Conservation (phyloP, 2,888 invertebrate genomes). For the Synergus umbraculus region DNA sequence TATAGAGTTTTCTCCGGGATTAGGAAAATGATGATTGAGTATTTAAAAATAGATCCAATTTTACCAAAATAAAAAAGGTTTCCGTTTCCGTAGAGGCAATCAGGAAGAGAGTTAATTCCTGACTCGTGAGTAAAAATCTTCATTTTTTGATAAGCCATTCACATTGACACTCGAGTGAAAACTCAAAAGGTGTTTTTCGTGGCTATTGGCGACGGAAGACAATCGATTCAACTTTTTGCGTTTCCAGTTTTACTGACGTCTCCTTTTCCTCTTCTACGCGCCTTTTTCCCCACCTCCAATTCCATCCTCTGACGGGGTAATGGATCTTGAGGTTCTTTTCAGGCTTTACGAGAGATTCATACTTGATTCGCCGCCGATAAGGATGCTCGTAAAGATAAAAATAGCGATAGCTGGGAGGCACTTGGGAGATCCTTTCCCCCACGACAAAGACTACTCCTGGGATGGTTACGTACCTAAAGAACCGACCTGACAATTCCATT, state of each 20-base stretch:
- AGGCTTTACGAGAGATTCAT: constrained; percentile 67
- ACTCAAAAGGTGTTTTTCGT: background rate
- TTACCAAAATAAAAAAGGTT: background rate
- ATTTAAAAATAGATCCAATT: background rate
- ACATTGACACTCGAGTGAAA: background rate
- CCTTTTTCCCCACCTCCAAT: constrained; percentile 39
- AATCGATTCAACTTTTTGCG: constrained; percentile 40
- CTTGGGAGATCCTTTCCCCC: constrained; percentile 45
- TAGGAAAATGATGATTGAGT: background rate
- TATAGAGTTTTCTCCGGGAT: constrained; percentile 1
- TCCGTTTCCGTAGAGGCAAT: background rate
- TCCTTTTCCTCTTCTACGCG: constrained; percentile 37
- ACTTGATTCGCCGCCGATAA: constrained; percentile 64
- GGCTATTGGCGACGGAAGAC: constrained; percentile 18
- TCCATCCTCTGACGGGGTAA: constrained; percentile 43
- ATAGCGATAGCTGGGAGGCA: constrained; percentile 54
- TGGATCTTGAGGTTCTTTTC: constrained; percentile 57
- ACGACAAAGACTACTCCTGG: constrained; percentile 28
- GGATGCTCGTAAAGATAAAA: constrained; percentile 66
- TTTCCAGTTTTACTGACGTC: constrained; percentile 42
- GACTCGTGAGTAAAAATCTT: too few relatives aligned
- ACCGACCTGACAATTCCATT: constrained; percentile 38
- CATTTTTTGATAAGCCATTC: background rate
- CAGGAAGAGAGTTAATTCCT: too few relatives aligned
- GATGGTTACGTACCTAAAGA: constrained; percentile 21